Evolutionary conservation across 2,113 vertebrate species (phyloP).

Genomic region (Osmerus eperlanus): DNA sequence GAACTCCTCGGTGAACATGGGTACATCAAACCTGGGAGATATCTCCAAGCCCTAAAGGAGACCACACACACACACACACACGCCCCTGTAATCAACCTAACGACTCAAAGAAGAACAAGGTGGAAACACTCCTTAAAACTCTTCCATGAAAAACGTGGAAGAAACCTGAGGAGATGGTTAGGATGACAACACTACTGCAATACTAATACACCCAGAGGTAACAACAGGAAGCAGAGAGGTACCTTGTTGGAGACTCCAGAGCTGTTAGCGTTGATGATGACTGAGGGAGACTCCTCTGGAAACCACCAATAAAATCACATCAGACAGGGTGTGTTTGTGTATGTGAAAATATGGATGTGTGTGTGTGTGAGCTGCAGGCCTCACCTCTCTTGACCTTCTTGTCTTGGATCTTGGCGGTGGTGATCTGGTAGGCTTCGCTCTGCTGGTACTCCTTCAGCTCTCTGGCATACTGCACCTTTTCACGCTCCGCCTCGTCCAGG

Average conservation of each 20-base stretch:
- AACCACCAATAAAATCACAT: slow-evolving; percentile 26
- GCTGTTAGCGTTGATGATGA: slow-evolving; percentile 60
- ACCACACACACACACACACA: background rate
- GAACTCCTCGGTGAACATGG: slow-evolving; percentile 98
- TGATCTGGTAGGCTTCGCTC: slow-evolving; percentile 94
- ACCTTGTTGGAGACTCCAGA: slow-evolving; percentile 70
- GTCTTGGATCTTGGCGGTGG: slow-evolving; percentile 89
- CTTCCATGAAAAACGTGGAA: no score
- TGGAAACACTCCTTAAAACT: no score
- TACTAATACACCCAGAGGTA: background rate
- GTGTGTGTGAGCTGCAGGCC: background rate
- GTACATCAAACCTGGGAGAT: slow-evolving; percentile 84
- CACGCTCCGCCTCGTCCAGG: slow-evolving; percentile 90
- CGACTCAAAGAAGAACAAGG: no score
- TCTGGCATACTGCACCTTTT: slow-evolving; percentile 94
- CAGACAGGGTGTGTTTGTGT: background rate
- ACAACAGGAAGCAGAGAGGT: background rate
- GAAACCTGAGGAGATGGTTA: no score
- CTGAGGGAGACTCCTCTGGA: slow-evolving; percentile 72
- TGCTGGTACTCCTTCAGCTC: slow-evolving; percentile 94
- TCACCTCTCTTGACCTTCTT: slow-evolving; percentile 94
- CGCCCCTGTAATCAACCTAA: no score
- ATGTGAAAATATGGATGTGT: no score
- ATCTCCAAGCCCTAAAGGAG: slow-evolving; percentile 76
- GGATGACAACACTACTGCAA: no score